phyloP scores from a whole-genome alignment of 2,888 invertebrate species.

The Nysson spinosus region DNA sequence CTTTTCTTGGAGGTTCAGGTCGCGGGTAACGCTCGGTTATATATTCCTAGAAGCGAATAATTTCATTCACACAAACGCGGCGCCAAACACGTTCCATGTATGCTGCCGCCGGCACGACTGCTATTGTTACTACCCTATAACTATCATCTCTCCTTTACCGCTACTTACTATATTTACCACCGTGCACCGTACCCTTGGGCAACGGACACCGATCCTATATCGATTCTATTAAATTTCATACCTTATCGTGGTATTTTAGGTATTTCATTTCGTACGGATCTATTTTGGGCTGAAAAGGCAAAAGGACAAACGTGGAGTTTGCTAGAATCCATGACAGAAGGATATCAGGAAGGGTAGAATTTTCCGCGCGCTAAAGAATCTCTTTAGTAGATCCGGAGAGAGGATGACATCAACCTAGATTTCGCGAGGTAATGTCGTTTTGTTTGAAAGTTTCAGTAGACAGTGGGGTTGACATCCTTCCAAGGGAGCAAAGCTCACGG shows the following conservation, averaged over 20 bases:
- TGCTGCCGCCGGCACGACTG: conserved; percentile 70
- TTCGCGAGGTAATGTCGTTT: conserved; percentile 43
- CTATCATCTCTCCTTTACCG: too few species aligned
- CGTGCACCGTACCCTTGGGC: conserved; percentile 49
- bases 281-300: too few species aligned
- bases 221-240: too few species aligned
- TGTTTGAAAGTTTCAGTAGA: conserved; percentile 48
- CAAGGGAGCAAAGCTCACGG: conserved; percentile 33
- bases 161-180: too few species aligned
- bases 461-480: conserved; percentile 48
- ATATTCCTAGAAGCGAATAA: conserved; percentile 76
- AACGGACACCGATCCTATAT: too few species aligned
- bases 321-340: conserved; percentile 12
- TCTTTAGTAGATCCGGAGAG: conserved; percentile 31
- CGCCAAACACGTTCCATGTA: too few species aligned
- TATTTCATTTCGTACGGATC: too few species aligned
- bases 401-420: conserved; percentile 48
- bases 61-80: conserved; percentile 76
- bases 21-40: conserved; percentile 57
- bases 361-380: conserved; percentile 32
- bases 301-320: conserved; percentile 18
- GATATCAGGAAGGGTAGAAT: conserved; percentile 26
- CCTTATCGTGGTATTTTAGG: too few species aligned
- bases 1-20: conserved; percentile 17
- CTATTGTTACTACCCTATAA: conserved; percentile 73